Conservation (phyloP, 2,797 vertebrate species). For the Chromobotia macracanthus region DNA sequence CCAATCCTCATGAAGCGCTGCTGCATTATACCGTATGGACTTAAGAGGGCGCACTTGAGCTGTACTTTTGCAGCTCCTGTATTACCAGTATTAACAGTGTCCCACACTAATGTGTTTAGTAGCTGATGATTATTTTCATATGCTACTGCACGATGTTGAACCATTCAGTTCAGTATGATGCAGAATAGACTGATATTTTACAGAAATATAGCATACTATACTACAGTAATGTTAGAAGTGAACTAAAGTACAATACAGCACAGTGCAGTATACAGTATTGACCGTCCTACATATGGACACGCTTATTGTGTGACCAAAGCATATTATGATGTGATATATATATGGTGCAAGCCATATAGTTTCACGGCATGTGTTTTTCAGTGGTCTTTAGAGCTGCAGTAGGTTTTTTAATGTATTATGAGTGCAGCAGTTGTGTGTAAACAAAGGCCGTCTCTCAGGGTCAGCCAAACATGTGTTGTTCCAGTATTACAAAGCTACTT, state of each 20-base stretch:
- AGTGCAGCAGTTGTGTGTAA: constrained; percentile 11
- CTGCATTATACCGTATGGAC: neutral
- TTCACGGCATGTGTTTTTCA: neutral
- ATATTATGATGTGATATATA: neutral
- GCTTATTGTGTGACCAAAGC: neutral
- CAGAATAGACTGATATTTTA: no score
- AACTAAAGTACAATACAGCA: no score
- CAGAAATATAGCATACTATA: no score
- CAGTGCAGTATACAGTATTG: neutral
- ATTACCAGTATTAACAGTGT: neutral
- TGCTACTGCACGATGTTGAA: no score
- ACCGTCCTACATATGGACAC: neutral
- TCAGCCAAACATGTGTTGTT: constrained; percentile 27
- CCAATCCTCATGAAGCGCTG: no score
- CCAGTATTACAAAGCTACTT: constrained; percentile 15
- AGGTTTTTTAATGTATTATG: neutral
- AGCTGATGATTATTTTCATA: neutral
- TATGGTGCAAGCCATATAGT: neutral
- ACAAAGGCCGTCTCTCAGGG: constrained; percentile 11
- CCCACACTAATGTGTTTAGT: neutral
- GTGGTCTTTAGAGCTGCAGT: neutral
- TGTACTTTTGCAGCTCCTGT: neutral
- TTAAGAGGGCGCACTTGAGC: neutral
- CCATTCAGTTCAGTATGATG: no score
- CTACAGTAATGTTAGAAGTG: no score